Evolutionary conservation across 2,797 vertebrate species (phyloP), one percentile per base, ranked within the genome.

Genomic region (Austrolebias charrua): DNA sequence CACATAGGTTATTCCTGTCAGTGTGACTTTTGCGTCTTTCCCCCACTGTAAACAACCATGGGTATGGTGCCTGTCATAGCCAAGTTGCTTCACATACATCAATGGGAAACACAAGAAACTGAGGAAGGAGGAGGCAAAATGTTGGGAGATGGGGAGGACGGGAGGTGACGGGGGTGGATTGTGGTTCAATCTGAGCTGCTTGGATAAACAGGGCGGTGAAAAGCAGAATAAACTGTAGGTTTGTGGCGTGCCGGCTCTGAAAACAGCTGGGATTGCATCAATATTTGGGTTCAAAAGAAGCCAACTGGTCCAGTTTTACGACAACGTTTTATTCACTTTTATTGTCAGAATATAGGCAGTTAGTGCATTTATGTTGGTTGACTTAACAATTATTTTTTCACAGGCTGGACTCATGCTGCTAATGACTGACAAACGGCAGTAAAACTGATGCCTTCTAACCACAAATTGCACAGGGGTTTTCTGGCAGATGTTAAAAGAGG

Each of bases 151-250:
- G 62, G 55, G 62, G 62, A 51, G 59, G 47, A 53, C 69, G 57
- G 60, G 76, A 65, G 74, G 76, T 61, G 67, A 50, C 57, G 33
- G 51, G 50, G 47, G 55, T 60, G 29, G 55, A 46, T 65, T 85
- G 85, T 75, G 88, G 87, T 90, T 81, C 50, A 74, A 72, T 85
- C 71, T 77, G 82, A 89, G 78, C 87, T 64, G 78, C 71, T 78
- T 84, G 82, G 67, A 83, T 90, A 91, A 90, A 90, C 86, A 89
- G 79, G 76, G 77, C 75, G 86, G 76, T 86, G 78, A 86, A 88
- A 86, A 80, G 80, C 69, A 87, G 82, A 84, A 86, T 89, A 90
- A 90, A 90, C 89, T 87, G 78, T 75, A 84, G 75, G 84, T 86
- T 81, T 89, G 84, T 74, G 85, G 86, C 82, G 73, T 84, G 76